Percentiles rank a stretch among this genome's conserved stretches.
Evolutionary conservation across 2,888 invertebrate species (phyloP).

Genomic region (Ethmia dodecea): DNA sequence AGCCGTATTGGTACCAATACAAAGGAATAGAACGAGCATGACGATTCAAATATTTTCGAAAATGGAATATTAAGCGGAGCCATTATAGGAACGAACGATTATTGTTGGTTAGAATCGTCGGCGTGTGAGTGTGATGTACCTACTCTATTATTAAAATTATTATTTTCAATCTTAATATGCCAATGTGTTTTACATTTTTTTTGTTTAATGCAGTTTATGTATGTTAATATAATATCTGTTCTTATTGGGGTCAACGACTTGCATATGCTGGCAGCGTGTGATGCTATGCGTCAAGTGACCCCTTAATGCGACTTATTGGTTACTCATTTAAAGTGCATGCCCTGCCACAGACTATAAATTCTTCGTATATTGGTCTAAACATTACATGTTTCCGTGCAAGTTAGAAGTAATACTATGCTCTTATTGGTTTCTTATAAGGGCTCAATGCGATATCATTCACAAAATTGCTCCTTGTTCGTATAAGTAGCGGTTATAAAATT

Average conservation of each 20-base stretch:
- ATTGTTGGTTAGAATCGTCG: conserved; percentile 49
- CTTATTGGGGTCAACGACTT: conserved; percentile 67
- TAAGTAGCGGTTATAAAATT: conserved; percentile 30
- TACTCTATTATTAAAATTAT: conserved; percentile 49
- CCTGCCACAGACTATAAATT: conserved; percentile 37
- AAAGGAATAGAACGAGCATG: conserved; percentile 73
- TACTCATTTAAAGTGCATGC: conserved; percentile 62
- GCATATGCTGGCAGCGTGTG: conserved; percentile 57
- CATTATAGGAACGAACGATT: conserved; percentile 69
- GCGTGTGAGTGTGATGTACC: conserved; percentile 17
- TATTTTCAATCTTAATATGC: conserved; percentile 18
- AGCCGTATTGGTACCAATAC: conserved; percentile 53
- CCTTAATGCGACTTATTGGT: conserved; percentile 71
- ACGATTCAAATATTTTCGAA: conserved; percentile 75
- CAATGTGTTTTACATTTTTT: neutral
- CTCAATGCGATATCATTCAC: conserved; percentile 31
- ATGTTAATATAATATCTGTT: conserved; percentile 43
- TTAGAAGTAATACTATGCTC: conserved; percentile 20
- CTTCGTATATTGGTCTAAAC: conserved; percentile 2
- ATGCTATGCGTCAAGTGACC: conserved; percentile 67
- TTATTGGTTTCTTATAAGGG: conserved; percentile 34
- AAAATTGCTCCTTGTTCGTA: conserved; percentile 31
- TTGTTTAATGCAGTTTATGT: conserved; percentile 28
- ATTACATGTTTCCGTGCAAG: conserved; percentile 12
- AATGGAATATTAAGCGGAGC: conserved; percentile 76